Evolutionary conservation across 2,797 vertebrate species (phyloP).

Genomic region (Natrix natrix): DNA sequence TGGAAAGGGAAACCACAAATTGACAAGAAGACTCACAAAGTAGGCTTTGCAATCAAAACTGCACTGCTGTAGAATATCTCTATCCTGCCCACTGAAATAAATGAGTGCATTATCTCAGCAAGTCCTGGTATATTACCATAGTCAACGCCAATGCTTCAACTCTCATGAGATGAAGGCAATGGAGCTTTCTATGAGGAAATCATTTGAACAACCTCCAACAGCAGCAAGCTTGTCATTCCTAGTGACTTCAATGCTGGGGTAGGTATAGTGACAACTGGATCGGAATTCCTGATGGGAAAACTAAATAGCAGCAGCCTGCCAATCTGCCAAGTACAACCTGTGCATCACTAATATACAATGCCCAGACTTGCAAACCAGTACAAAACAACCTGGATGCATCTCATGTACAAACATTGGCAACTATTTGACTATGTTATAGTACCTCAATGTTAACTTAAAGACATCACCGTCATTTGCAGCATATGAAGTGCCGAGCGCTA

Average conservation of each 20-base stretch:
- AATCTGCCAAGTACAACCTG: neutral
- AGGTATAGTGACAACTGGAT: neutral
- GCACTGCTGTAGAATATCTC: neutral
- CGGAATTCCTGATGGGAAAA: neutral
- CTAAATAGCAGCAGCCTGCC: neutral
- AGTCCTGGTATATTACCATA: neutral
- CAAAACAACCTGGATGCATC: neutral
- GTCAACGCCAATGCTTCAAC: neutral
- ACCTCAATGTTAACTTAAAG: neutral
- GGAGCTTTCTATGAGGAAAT: neutral
- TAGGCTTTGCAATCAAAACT: neutral
- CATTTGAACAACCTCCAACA: neutral
- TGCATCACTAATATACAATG: neutral
- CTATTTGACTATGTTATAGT: neutral
- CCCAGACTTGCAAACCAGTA: neutral
- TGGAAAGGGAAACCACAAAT: neutral
- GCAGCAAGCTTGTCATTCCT: neutral
- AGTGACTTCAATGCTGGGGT: neutral
- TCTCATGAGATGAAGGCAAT: neutral
- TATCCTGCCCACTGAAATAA: neutral
- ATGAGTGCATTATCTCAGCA: neutral
- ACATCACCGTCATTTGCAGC: neutral
- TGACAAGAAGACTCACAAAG: neutral
- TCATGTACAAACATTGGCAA: neutral
- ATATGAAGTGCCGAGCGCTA: neutral